Evolutionary conservation across 64 coral and sea anemone genomes (phyloP).

Genomic region (Anthopleura sola): DNA sequence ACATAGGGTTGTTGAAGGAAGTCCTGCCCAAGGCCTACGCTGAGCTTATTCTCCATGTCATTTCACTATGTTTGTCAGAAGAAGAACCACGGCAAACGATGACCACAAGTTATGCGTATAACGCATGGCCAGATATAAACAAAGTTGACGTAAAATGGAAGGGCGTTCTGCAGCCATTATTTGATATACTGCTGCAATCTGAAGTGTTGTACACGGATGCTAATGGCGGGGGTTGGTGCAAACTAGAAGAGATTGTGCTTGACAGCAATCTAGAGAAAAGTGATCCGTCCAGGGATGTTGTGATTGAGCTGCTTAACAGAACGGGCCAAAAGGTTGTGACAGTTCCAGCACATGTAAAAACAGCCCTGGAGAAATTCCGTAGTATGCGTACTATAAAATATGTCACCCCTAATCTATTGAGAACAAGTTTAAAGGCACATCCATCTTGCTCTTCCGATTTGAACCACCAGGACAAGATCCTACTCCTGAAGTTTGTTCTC

Average conservation of each 20-base stretch:
- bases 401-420: slow-evolving; percentile 23
- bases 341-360: slow-evolving; percentile 56
- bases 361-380: slow-evolving; percentile 9
- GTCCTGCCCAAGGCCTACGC: slow-evolving; percentile 66
- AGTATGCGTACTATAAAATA: background rate
- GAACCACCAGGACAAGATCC: slow-evolving; percentile 36
- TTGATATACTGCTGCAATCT: slow-evolving; percentile 14
- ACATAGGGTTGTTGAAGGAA: slow-evolving; percentile 4
- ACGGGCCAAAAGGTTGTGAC: slow-evolving; percentile 39
- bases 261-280: slow-evolving; percentile 10
- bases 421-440: slow-evolving; percentile 10
- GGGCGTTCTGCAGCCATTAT: slow-evolving; percentile 43
- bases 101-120: background rate
- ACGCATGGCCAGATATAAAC: slow-evolving; percentile 57
- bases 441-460: background rate
- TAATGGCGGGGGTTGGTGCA: slow-evolving; percentile 47
- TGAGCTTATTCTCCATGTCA: slow-evolving; percentile 31
- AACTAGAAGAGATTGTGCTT: slow-evolving; percentile 44
- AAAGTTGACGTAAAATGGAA: slow-evolving; percentile 68
- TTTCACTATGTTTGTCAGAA: background rate
- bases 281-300: slow-evolving; percentile 14
- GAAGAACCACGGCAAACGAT: background rate
- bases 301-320: slow-evolving; percentile 22
- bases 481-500: slow-evolving; percentile 54
- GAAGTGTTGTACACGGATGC: slow-evolving; percentile 46